Evolutionary conservation across 2,797 vertebrate species (phyloP).

Genomic region (Danio kyathit): DNA sequence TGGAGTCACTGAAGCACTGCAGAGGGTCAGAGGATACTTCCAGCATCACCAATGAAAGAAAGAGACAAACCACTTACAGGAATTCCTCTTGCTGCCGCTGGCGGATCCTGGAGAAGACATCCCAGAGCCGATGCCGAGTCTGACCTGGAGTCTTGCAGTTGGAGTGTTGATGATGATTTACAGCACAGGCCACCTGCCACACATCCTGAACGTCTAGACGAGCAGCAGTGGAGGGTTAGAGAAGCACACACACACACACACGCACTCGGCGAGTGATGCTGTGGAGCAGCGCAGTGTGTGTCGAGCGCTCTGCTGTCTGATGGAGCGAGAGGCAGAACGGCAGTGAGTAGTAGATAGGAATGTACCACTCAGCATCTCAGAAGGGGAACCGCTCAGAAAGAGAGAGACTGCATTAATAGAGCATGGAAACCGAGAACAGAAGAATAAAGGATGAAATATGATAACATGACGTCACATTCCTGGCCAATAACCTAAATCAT

Average conservation of each 20-base stretch:
- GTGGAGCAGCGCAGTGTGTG: constrained; percentile 30
- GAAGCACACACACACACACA: constrained; percentile 55
- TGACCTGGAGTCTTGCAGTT: constrained; percentile 58
- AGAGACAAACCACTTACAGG: constrained; percentile 80
- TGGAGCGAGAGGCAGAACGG: constrained; percentile 75
- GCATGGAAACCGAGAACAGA: neutral
- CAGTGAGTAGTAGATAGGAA: constrained; percentile 76
- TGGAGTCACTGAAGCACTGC: constrained; percentile 6
- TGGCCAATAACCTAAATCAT: too few species aligned
- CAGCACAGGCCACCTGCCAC: constrained; percentile 71
- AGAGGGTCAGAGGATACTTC: neutral
- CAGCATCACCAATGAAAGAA: constrained; percentile 3
- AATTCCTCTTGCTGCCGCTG: constrained; percentile 82
- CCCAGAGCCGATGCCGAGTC: constrained; percentile 63
- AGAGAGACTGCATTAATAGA: constrained; percentile 37
- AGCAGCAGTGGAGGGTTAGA: constrained; percentile 57
- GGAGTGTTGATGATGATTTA: constrained; percentile 72
- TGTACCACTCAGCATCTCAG: constrained; percentile 81
- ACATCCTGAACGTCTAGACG: constrained; percentile 77
- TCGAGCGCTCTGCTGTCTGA: constrained; percentile 64
- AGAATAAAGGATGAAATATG: neutral
- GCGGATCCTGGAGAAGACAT: constrained; percentile 86
- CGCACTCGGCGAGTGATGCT: constrained; percentile 38
- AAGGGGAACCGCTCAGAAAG: constrained; percentile 65
- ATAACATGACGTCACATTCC: too few species aligned